These are phyloP conservation scores for Chrysomallon squamiferum DNA, from an alignment of 1,140 invertebrate species.

Conservation along the genomic window DNA sequence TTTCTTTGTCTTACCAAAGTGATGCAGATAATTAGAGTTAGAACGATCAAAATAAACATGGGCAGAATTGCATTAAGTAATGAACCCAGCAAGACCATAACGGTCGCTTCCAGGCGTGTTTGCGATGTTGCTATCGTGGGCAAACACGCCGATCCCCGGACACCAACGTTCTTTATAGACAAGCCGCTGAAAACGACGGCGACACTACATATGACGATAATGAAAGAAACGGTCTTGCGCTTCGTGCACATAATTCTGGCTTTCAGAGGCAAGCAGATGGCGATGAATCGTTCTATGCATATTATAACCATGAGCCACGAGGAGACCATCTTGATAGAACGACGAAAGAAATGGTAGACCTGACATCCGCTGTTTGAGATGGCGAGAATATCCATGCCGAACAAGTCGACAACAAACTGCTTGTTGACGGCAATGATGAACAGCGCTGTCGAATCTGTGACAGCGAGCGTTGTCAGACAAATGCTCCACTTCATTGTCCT, in stretches of 20 bases:
- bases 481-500: constrained; percentile 19
- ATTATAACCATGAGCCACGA: constrained; percentile 44
- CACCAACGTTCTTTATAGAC: constrained; percentile 24
- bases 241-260: constrained; percentile 29
- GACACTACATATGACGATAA: constrained; percentile 12
- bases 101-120: constrained; percentile 1
- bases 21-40: constrained; percentile 20
- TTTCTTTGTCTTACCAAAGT: constrained; percentile 9
- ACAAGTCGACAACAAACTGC: constrained; percentile 32
- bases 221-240: not conserved
- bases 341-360: constrained; percentile 32
- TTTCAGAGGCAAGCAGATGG: constrained; percentile 39
- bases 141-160: constrained; percentile 24
- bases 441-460: constrained; percentile 28
- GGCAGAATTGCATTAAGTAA: constrained; percentile 17
- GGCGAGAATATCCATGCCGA: constrained; percentile 29
- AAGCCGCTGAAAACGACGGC: constrained; percentile 19
- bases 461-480: constrained; percentile 28
- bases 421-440: no score
- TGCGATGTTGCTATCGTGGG: no score
- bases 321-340: constrained; percentile 44
- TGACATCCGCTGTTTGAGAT: constrained; percentile 25
- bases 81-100: constrained; percentile 14
- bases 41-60: constrained; percentile 16
- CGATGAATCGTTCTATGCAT: constrained; percentile 41